Conservation (phyloP, 2,113 vertebrate genomes). For the Alosa alosa region DNA sequence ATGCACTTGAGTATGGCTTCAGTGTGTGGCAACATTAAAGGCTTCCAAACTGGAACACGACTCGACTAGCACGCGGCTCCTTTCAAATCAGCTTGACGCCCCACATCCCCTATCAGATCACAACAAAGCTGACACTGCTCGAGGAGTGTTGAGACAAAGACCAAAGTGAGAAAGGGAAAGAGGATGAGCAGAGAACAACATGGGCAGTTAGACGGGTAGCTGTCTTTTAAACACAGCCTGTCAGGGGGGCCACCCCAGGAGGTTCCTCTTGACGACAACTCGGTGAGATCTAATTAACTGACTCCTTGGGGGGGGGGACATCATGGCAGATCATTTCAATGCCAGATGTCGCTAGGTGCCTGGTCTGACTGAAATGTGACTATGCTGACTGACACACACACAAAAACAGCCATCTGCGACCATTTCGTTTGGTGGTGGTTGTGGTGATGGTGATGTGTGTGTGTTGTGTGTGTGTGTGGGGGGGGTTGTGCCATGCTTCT, state of each 20-base stretch:
- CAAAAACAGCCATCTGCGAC: slow-evolving; percentile 37
- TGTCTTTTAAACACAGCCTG: background rate
- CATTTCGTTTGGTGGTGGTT: background rate
- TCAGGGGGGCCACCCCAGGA: background rate
- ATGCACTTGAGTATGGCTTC: background rate
- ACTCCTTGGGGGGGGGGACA: slow-evolving; percentile 17
- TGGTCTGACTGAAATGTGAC: background rate
- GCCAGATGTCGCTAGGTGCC: background rate
- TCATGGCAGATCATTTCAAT: background rate
- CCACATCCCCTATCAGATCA: background rate
- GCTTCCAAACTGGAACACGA: background rate
- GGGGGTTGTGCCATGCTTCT: background rate
- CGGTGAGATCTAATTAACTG: slow-evolving; percentile 35
- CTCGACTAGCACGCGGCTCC: background rate
- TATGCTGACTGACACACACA: slow-evolving; percentile 27
- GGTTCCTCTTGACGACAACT: slow-evolving; percentile 1
- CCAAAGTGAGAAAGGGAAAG: background rate
- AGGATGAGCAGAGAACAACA: background rate
- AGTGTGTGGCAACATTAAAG: background rate
- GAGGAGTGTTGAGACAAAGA: background rate
- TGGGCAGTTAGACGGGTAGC: background rate
- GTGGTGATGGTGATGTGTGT: background rate
- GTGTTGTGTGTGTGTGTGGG: background rate
- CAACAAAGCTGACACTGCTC: background rate
- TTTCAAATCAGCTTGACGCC: background rate